Evolutionary conservation across 2,797 vertebrate genomes (phyloP).

Genomic region (Urosaurus nigricauda): DNA sequence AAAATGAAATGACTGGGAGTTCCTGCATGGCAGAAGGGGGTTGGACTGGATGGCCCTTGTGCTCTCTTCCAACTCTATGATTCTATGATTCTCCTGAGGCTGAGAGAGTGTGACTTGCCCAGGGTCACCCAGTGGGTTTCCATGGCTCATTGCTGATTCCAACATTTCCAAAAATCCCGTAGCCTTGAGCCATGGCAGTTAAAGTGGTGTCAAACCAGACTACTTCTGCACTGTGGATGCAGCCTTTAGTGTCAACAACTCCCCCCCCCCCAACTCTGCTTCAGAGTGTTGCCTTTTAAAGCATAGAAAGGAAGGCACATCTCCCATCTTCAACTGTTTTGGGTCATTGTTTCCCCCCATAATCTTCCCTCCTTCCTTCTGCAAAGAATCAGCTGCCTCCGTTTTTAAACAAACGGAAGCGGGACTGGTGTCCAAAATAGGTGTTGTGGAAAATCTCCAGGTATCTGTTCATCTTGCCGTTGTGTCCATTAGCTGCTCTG

Average conservation of each 20-base stretch:
- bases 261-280: not conserved
- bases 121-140: not conserved
- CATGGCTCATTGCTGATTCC: not conserved
- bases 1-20: too few relatives aligned
- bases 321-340: too few relatives aligned
- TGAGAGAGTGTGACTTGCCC: not conserved
- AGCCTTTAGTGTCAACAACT: not conserved
- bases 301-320: not conserved
- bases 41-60: too few relatives aligned
- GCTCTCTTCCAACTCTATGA: too few relatives aligned
- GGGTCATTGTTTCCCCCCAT: too few relatives aligned
- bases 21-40: too few relatives aligned
- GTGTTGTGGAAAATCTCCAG: slow-evolving; percentile 48
- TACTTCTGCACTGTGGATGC: too few relatives aligned
- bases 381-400: not conserved
- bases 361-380: not conserved
- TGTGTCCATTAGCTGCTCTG: slow-evolving; percentile 21
- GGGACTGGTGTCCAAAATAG: slow-evolving; percentile 23
- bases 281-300: slow-evolving; percentile 1
- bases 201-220: too few relatives aligned
- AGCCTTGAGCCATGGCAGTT: too few relatives aligned
- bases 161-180: too few relatives aligned
- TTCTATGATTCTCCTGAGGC: not conserved
- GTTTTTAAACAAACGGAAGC: slow-evolving; percentile 16
- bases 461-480: slow-evolving; percentile 28